Conservation (phyloP, 2,888 invertebrate species). For the Saturnia pavonia region DNA sequence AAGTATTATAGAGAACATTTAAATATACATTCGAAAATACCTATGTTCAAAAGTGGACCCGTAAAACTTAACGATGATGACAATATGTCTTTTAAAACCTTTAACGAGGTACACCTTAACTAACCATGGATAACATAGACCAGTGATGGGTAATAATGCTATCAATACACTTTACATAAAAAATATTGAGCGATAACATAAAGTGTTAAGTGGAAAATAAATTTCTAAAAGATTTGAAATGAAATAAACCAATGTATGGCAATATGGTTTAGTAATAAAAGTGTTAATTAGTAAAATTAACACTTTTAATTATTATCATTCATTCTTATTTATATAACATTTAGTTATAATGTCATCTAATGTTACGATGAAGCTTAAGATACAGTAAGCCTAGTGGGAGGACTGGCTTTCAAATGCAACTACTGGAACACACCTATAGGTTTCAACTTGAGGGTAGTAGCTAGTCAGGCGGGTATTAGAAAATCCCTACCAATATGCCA, state of each 20-base stretch:
- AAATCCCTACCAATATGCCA: too few species aligned
- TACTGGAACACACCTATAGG: too few species aligned
- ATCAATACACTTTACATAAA: slow-evolving; percentile 2
- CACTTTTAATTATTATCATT: too few species aligned
- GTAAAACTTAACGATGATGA: slow-evolving; percentile 4
- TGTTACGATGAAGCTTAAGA: too few species aligned
- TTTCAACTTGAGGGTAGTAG: too few species aligned
- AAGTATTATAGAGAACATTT: neutral
- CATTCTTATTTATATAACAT: too few species aligned
- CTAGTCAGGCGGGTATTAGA: too few species aligned
- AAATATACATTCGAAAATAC: neutral
- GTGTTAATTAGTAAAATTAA: neutral
- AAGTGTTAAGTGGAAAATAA: neutral
- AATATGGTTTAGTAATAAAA: neutral
- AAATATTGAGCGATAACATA: neutral
- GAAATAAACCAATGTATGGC: neutral
- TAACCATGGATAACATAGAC: neutral
- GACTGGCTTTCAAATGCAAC: too few species aligned
- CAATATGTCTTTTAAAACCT: slow-evolving; percentile 1
- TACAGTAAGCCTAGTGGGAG: too few species aligned
- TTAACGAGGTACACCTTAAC: neutral
- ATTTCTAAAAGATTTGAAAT: neutral
- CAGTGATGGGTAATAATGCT: neutral
- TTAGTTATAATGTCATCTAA: too few species aligned
- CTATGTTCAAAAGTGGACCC: neutral